Base-by-base conservation (phyloP, 2,888 invertebrate species). In the Lutraria lutraria region DNA sequence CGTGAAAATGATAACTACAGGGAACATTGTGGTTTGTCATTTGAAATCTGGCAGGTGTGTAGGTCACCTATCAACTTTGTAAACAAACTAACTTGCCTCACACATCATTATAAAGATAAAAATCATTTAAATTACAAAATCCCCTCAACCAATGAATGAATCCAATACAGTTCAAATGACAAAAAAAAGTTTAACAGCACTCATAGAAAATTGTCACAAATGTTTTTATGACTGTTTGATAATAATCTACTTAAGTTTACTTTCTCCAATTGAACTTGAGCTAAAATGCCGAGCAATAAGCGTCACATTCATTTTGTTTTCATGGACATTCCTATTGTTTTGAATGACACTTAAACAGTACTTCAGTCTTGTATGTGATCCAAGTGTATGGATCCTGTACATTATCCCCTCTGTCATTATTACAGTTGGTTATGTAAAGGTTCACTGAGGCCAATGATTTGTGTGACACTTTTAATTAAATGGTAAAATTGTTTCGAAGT, bases 81-180 rank as follows among this genome's bases (percentile, higher is more conserved):
- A 84, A 84, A 86, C 86, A 81, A 86, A 68, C 54, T 31, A 34
- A 29, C 43, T 29, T 80, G 81, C 84, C 85, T 88, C 84, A 81
- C 88, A 88, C 88, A 63, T 88, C 84, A 88, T 85, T 88, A 88
- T 85, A 29, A 16, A 80, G 88, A 88, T 88, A 85, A 88, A 43
- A 84, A 88, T 88, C 88, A 52, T 83, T 34, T 21, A 88, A 88
- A 81, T 88, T 88, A 88, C 54, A 76, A 83, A 56, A 31, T 19
- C 34, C n/a, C 86, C 53, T 43, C 81, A 82, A 86, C 81, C 81
- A 82, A 63, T 68, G 82, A 52, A 84, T 63, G 53, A 53, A 63
- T 15, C 52, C n/a, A 60, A 84, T 52, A 84, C 21, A 53, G 52
- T 52, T 53, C 81, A 81, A 81, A 81, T 76, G 76, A 76, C 76